phyloP scores from a whole-genome alignment of 1,140 invertebrate species.

The Caenorhabditis brenneri region DNA sequence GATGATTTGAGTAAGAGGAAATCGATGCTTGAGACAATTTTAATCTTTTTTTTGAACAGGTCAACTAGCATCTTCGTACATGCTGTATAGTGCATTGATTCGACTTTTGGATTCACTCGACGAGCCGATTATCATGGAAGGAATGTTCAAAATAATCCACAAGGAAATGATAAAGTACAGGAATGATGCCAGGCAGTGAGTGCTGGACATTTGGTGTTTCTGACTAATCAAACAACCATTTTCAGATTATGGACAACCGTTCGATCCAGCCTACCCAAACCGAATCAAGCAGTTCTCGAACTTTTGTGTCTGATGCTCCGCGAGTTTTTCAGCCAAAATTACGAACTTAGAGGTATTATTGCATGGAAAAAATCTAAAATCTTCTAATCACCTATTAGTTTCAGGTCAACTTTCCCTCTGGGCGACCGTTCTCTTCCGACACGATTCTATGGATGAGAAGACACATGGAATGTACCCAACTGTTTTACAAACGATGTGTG shows the following conservation, averaged over 20 bases:
- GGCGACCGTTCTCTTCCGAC: constrained; percentile 28
- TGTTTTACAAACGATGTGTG: background rate
- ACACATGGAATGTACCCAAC: background rate
- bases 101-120: constrained; percentile 34
- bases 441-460: background rate
- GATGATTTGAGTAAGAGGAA: constrained; percentile 44
- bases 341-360: background rate
- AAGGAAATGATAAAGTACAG: constrained; percentile 16
- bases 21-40: background rate
- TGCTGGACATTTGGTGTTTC: background rate
- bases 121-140: constrained; percentile 31
- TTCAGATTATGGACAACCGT: constrained; percentile 42
- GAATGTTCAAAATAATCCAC: constrained; percentile 30
- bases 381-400: background rate
- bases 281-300: constrained; percentile 18
- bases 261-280: background rate
- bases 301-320: background rate
- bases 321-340: constrained; percentile 20
- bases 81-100: constrained; percentile 39
- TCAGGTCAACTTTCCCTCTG: constrained; percentile 31
- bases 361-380: no score
- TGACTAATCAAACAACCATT: background rate
- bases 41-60: background rate
- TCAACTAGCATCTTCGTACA: background rate
- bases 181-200: background rate